Conservation (phyloP, 2,797 vertebrate species). For the Iguana delicatissima region DNA sequence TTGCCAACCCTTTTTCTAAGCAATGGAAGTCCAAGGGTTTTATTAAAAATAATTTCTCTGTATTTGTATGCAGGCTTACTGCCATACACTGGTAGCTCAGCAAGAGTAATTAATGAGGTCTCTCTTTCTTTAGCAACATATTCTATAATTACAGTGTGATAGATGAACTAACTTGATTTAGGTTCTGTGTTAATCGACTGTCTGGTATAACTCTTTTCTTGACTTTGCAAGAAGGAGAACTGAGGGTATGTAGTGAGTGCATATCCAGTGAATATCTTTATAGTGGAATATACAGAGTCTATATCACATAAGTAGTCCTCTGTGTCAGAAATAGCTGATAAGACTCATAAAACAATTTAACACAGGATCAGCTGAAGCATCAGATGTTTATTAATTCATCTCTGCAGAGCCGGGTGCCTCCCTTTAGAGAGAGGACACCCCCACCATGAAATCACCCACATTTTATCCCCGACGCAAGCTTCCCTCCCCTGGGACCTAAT, state of each 20-base stretch:
- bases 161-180: slow-evolving; percentile 2
- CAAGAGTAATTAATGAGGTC: background rate
- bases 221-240: slow-evolving; percentile 1
- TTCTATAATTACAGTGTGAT: background rate
- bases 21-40: too few species aligned
- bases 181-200: background rate
- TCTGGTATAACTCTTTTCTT: background rate
- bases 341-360: too few species aligned
- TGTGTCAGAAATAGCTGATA: too few species aligned
- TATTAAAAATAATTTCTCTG: background rate
- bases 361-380: too few species aligned
- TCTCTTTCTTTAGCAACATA: background rate
- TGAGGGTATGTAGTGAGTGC: slow-evolving; percentile 8
- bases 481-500: too few species aligned
- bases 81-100: background rate
- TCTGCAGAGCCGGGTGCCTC: too few species aligned
- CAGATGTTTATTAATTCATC: too few species aligned
- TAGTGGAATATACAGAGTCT: background rate
- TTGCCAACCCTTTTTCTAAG: too few species aligned
- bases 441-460: too few species aligned
- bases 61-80: background rate
- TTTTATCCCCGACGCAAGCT: too few species aligned
- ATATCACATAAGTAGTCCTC: accelerated
- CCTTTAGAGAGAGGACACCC: too few species aligned
- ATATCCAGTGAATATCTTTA: background rate